Evolutionary conservation across 2,113 vertebrate genomes (phyloP).

Genomic region (Mionectes macconnelli): DNA sequence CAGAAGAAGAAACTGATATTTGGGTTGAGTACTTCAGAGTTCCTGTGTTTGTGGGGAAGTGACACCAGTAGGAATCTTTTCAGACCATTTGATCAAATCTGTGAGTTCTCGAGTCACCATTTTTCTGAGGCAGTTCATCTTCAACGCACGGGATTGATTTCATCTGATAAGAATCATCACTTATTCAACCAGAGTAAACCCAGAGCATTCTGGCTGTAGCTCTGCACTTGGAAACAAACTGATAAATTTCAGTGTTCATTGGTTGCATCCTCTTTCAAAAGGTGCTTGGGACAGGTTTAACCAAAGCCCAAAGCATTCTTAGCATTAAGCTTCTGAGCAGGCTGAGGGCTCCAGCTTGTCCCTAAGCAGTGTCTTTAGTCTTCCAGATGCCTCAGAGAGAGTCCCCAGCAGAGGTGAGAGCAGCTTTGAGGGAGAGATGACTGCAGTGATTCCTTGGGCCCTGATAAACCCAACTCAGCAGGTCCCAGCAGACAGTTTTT

Average conservation of each 20-base stretch:
- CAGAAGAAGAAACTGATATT: neutral
- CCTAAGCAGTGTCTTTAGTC: neutral
- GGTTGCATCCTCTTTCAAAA: neutral
- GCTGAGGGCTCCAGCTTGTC: neutral
- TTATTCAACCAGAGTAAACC: neutral
- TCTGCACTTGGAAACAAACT: neutral
- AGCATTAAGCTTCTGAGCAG: neutral
- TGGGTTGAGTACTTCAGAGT: neutral
- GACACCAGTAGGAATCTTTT: neutral
- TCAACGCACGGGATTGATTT: fast-evolving
- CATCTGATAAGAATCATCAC: neutral
- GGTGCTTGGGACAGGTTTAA: neutral
- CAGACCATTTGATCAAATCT: neutral
- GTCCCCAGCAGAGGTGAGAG: neutral
- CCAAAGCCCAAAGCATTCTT: neutral
- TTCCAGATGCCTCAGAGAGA: no score
- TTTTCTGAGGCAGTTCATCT: neutral
- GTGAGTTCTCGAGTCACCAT: fast-evolving
- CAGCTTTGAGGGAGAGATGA: neutral
- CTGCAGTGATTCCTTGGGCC: neutral
- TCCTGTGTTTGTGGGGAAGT: neutral
- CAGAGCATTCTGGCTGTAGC: neutral
- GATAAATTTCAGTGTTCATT: neutral
- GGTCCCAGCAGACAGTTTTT: neutral
- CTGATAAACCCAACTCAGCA: neutral